Conservation (phyloP, 2,888 invertebrate genomes). For the Odontomyia ornata region DNA sequence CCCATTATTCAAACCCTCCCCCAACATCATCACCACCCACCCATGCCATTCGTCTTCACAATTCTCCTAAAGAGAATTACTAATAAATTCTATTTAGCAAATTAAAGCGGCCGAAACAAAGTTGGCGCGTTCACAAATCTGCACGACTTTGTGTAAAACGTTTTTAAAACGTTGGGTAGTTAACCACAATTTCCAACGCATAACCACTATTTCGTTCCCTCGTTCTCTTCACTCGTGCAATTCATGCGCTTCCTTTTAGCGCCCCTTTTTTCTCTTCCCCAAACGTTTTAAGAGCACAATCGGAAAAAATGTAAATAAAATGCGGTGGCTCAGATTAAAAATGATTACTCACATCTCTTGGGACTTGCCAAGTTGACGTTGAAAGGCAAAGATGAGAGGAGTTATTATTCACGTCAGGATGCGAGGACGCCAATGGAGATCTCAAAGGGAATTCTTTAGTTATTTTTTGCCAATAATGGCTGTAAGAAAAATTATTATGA, state of each 20-base stretch:
- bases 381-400: constrained; percentile 25
- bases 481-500: constrained; percentile 12
- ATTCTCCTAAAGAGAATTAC: constrained; percentile 36
- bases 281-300: constrained; percentile 13
- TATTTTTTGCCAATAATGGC: constrained; percentile 15
- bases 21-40: too few species aligned
- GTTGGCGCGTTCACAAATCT: constrained; percentile 18
- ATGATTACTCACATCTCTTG: constrained; percentile 46
- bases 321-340: constrained; percentile 47
- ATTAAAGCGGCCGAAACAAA: constrained; percentile 38
- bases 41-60: constrained; percentile 10
- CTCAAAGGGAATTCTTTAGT: constrained; percentile 35
- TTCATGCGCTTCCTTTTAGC: neutral
- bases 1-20: too few species aligned
- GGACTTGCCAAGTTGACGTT: constrained; percentile 33
- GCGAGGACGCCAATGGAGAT: neutral
- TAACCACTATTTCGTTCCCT: neutral
- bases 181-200: neutral
- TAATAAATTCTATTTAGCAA: constrained; percentile 45
- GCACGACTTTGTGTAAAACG: constrained; percentile 28
- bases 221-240: neutral
- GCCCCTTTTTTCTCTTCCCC: neutral
- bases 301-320: constrained; percentile 34
- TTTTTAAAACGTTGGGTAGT: constrained; percentile 37
- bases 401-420: constrained; percentile 7